These are phyloP conservation scores for Lucifuga dentata DNA, from an alignment of 2,113 vertebrate species.

Conservation along the genomic window DNA sequence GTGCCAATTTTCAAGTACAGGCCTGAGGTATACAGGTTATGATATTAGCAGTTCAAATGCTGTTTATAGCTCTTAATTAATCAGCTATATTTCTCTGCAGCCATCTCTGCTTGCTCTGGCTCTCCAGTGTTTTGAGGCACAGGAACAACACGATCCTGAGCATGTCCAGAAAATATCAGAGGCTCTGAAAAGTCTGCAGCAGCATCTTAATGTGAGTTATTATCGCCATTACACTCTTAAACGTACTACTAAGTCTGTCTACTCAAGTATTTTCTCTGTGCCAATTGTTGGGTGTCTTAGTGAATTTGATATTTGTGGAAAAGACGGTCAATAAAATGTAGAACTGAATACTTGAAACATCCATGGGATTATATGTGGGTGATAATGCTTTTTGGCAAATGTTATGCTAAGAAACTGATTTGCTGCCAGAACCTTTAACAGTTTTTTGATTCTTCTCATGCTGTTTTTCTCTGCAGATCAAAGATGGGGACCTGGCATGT, in stretches of 20 bases:
- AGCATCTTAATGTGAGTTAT: slow-evolving; percentile 86
- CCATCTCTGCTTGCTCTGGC: slow-evolving; percentile 92
- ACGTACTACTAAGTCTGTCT: too few species aligned
- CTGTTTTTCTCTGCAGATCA: slow-evolving; percentile 80
- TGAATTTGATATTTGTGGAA: too few species aligned
- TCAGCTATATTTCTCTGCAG: slow-evolving; percentile 69
- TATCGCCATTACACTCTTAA: background rate
- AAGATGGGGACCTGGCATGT: slow-evolving; percentile 87
- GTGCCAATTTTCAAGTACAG: background rate
- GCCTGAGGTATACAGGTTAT: background rate
- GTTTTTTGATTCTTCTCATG: too few species aligned
- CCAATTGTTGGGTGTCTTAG: too few species aligned
- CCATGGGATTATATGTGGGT: too few species aligned
- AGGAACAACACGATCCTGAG: slow-evolving; percentile 87
- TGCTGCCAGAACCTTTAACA: background rate
- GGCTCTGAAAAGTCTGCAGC: slow-evolving; percentile 84
- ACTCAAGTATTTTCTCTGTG: too few species aligned
- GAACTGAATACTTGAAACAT: too few species aligned
- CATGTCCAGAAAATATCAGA: slow-evolving; percentile 83
- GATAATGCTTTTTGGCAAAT: too few species aligned
- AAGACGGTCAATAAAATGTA: too few species aligned
- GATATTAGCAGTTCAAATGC: background rate
- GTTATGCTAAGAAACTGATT: background rate
- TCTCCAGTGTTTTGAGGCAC: slow-evolving; percentile 86
- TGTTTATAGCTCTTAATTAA: too few species aligned